Base-by-base conservation (phyloP, 2,888 invertebrate genomes). In the Bhutanitis thaidina region DNA sequence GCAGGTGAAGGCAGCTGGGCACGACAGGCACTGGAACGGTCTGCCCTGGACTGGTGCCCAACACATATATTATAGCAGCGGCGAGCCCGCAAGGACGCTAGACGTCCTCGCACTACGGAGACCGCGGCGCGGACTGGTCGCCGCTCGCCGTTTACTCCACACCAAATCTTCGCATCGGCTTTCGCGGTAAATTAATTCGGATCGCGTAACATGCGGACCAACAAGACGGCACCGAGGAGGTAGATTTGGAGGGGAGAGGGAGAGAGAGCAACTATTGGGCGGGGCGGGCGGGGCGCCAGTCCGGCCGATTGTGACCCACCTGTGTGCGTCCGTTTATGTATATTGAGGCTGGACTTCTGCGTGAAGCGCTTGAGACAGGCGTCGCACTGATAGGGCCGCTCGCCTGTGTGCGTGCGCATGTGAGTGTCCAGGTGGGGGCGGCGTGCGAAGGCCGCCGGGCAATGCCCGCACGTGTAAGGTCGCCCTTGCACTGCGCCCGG, bases 331-430 rank as follows among this genome's bases (percentile, higher is more conserved):
- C 94, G 90, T 86, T 93, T 94, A 89, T 95, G 95, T 70, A 94
- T 94, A 88, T 94, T 94, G 74, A 95, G 90, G 81, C 94, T 94
- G 78, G 94, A 94, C 87, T 94, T 94, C 89, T 95, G 94, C 68
- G 94, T 94, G 88, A 95, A 95, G 77, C 94, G 91, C 88, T 94
- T 94, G 73, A 93, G 91, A 82, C 94, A 94, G 68, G 92, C 90
- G 81, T 93, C 93, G 88, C 94, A 95, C 84, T 94, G 89, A 84
- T 90, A 90, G 67, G 90, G 90, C 83, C 90, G 90, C 84, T 90
- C 94, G 69, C 94, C 89, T 89, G 88, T 86, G 76, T 85, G 87
- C 84, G 84, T 83, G 82, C 90, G 87, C 85, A 83, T 79, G 87
- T 90, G 88, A 80, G 79, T 84, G 82, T 85, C 88, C 80, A 85